Base-by-base conservation (phyloP, 92 coral and sea anemone species). In the Pocillopora grandis region DNA sequence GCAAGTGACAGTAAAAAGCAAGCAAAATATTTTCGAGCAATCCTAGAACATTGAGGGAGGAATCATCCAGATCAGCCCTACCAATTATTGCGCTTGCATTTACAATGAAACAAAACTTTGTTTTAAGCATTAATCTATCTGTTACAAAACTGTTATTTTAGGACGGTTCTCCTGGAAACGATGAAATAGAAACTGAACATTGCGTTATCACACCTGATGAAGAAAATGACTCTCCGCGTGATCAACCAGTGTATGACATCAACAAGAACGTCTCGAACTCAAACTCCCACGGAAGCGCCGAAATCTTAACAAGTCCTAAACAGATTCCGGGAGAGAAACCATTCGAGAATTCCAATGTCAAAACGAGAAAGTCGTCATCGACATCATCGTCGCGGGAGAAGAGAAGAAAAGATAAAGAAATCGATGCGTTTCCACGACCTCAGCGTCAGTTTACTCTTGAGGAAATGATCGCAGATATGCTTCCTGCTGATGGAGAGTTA, bases 391-490 rank as follows among this genome's bases (percentile, higher is more conserved):
- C 86, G 15, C 86, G 71, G 1, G 86, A 82, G 16, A 27, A 37
- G 31, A 71, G 70, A 9, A 20, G 59, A 71, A 71, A 71, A 59
- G 85, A 81, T n/a, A 71, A 81, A 60, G 92, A 86, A 11, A 20
- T 89, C 67, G 92, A 89, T 63, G 63, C 75, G 19, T 90, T 84
- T 74, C 96, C 96, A 13, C 86, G 90, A 33, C 87, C 90, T 13
- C 91, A 80, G 60, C 87, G 91, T 14, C 87, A 85, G 79, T 81
- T 82, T 66, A 86, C 96, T 9, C 84, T 93, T 16, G 94, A 93
- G 61, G 89, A 90, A 36, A 89, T 93, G 88, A 88, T 90, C 49
- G 84, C 85, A 75, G 96, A 93, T 66, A 89, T 83, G 90, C 31
- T 90, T 76, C 96, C 96, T 2, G 72, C 65, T 18, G 84, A 69